phyloP scores from a whole-genome alignment of 2,113 vertebrate species.

The Takifugu bimaculatus region DNA sequence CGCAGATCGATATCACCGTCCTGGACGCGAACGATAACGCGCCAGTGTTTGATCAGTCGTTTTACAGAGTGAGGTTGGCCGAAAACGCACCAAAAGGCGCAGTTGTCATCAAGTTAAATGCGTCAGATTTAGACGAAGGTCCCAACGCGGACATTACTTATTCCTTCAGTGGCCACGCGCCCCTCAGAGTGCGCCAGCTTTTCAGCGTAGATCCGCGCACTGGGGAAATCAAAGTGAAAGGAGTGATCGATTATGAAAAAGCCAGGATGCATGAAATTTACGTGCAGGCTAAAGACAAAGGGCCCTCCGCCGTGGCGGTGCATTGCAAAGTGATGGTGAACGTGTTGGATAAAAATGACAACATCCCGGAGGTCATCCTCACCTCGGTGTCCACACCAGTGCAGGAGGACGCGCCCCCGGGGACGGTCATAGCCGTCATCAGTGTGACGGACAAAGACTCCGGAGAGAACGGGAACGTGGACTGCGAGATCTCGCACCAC shows the following conservation, averaged over 20 bases:
- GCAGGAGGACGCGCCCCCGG: constrained; percentile 77
- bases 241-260: constrained; percentile 75
- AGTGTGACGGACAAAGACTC: constrained; percentile 83
- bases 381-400: constrained; percentile 72
- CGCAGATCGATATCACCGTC: constrained; percentile 68
- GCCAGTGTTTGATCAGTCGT: constrained; percentile 70
- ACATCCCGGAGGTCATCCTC: constrained; percentile 69
- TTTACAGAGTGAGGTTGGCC: constrained; percentile 65
- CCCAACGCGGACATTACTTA: constrained; percentile 71
- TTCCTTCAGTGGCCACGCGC: constrained; percentile 71
- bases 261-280: constrained; percentile 81
- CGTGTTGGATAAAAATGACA: constrained; percentile 72
- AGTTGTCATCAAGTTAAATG: constrained; percentile 71
- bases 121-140: constrained; percentile 71
- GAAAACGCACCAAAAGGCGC: constrained; percentile 70
- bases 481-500: constrained; percentile 72
- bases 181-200: constrained; percentile 70
- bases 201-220: constrained; percentile 71
- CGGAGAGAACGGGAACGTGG: constrained; percentile 79
- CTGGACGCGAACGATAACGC: constrained; percentile 74
- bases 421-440: constrained; percentile 83
- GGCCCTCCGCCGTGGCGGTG: constrained; percentile 81
- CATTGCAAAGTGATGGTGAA: constrained; percentile 80
- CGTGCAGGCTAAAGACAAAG: constrained; percentile 85
- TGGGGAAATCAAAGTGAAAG: constrained; percentile 75